Evolutionary conservation across 2,888 invertebrate species (phyloP).

Genomic region (Drosophila sordidapex): DNA sequence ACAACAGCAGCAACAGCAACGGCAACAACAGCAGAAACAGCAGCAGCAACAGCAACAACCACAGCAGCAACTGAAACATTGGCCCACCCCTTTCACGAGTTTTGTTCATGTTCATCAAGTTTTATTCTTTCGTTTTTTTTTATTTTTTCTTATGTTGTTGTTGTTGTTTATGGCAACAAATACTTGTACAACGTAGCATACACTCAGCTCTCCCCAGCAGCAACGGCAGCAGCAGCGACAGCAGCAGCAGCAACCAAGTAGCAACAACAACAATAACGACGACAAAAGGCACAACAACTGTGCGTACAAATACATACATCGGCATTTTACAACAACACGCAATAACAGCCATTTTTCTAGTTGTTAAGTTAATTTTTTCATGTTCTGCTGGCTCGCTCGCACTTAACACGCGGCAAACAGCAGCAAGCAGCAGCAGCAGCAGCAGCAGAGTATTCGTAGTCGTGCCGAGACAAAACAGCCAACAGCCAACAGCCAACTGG

Average conservation of each 20-base stretch:
- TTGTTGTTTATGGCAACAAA: constrained; percentile 79
- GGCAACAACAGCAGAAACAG: neutral
- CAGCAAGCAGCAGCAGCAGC: constrained; percentile 12
- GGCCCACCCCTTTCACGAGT: constrained; percentile 77
- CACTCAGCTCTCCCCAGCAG: constrained; percentile 17
- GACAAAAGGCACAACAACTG: constrained; percentile 60
- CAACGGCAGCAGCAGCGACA: constrained; percentile 29
- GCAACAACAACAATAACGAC: constrained; percentile 41
- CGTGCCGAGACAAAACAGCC: constrained; percentile 33
- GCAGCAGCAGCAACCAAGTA: constrained; percentile 28
- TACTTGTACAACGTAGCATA: constrained; percentile 61
- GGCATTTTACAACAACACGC: constrained; percentile 82
- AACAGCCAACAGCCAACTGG: constrained; percentile 58
- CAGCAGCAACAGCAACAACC: constrained; percentile 15
- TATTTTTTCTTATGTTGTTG: constrained; percentile 54
- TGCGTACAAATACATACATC: constrained; percentile 79
- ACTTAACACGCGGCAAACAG: constrained; percentile 56
- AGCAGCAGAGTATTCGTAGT: constrained; percentile 27
- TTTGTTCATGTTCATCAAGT: constrained; percentile 78
- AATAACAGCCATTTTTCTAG: constrained; percentile 85
- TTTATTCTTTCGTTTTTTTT: constrained; percentile 69
- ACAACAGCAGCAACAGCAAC: constrained; percentile 20
- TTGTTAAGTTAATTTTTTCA: constrained; percentile 85
- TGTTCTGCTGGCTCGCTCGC: constrained; percentile 78
- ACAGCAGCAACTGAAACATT: constrained; percentile 41